Percentiles rank a stretch among this genome's conserved stretches.
These are phyloP conservation scores for Ranitomeya imitator DNA, from an alignment of 2,113 vertebrate species.

Conservation along the genomic window DNA sequence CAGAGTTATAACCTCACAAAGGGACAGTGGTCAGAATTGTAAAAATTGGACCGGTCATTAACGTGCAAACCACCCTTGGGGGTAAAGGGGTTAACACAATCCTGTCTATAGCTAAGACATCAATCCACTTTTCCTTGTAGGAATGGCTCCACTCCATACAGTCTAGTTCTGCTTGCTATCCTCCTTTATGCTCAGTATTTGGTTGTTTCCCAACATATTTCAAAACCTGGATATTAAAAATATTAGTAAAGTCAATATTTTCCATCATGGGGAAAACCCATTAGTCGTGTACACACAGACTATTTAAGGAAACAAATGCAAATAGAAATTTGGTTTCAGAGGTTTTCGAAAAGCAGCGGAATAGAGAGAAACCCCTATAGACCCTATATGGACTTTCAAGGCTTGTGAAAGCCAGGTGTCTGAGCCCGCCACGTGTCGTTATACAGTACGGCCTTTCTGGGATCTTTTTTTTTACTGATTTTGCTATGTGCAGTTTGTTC, in stretches of 20 bases:
- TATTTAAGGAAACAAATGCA: conserved; percentile 20
- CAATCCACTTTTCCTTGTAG: too few relatives aligned
- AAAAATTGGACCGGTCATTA: too few relatives aligned
- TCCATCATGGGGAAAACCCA: conserved; percentile 6
- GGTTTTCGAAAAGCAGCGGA: not conserved
- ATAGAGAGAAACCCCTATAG: not conserved
- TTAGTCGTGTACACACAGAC: not conserved
- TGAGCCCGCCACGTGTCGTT: not conserved
- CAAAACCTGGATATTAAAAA: conserved; percentile 19
- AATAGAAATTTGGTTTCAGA: conserved; percentile 13
- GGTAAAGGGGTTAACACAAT: too few relatives aligned
- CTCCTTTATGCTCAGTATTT: too few relatives aligned
- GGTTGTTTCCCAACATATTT: not conserved
- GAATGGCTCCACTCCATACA: too few relatives aligned
- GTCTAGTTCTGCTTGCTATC: not conserved
- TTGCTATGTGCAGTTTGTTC: too few relatives aligned
- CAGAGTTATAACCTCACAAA: too few relatives aligned
- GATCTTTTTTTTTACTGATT: too few relatives aligned
- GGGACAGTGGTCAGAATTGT: too few relatives aligned
- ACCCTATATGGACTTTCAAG: not conserved
- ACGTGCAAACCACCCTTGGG: too few relatives aligned
- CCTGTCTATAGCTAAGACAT: too few relatives aligned
- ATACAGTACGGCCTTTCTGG: not conserved
- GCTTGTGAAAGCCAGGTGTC: not conserved
- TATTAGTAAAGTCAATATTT: conserved; percentile 33